A percentile compares a stretch with the other conserved stretches of the same genome.
Evolutionary conservation across 2,797 vertebrate genomes (phyloP).

Genomic region (Novumbra hubbsi): DNA sequence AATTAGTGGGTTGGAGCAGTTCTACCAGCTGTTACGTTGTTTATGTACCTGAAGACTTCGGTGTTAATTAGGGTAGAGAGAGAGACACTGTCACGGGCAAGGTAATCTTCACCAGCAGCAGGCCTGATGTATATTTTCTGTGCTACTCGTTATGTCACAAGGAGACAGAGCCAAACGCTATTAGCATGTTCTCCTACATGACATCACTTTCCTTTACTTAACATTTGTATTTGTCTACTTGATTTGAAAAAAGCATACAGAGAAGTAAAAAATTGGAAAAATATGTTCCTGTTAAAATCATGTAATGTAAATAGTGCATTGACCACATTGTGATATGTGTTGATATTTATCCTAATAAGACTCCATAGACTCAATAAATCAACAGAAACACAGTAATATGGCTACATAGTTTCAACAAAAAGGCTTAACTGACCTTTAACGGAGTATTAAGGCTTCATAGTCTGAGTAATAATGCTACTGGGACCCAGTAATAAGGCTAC

Average conservation of each 20-base stretch:
- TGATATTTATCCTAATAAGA: conserved; percentile 65
- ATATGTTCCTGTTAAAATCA: too few relatives aligned
- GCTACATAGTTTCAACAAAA: too few relatives aligned
- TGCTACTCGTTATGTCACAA: not conserved
- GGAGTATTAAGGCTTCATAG: too few relatives aligned
- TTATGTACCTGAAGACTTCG: conserved; percentile 55
- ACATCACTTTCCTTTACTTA: not conserved
- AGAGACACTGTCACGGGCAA: conserved; percentile 29
- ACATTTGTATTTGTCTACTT: not conserved
- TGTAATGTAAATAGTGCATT: conserved; percentile 48
- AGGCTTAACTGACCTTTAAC: too few relatives aligned
- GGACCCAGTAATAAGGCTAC: too few relatives aligned
- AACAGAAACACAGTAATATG: too few relatives aligned
- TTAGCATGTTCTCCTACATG: not conserved
- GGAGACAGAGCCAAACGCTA: not conserved
- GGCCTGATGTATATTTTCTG: not conserved
- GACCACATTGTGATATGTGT: conserved; percentile 7
- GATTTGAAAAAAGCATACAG: not conserved
- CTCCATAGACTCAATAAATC: conserved; percentile 1
- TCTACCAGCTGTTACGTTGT: conserved; percentile 56
- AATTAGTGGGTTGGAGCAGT: conserved; percentile 34
- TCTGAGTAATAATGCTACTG: too few relatives aligned
- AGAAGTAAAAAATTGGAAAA: not conserved
- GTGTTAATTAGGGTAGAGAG: conserved; percentile 36
- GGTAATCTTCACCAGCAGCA: not conserved